phyloP scores from a whole-genome alignment of 2,888 invertebrate genomes.

The Azorinus chamasolen region DNA sequence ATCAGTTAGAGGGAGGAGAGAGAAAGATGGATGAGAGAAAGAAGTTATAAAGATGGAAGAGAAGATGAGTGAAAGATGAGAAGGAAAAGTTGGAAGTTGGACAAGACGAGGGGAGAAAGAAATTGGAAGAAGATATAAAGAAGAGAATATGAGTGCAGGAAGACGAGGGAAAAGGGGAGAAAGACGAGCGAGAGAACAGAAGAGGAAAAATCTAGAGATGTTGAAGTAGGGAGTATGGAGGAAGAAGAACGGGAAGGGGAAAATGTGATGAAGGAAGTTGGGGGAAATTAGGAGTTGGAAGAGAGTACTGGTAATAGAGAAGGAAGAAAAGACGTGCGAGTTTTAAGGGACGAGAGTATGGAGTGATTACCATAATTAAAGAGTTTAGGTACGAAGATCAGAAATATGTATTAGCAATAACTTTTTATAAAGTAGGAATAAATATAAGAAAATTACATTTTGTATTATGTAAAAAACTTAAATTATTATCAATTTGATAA shows the following conservation, averaged over 20 bases:
- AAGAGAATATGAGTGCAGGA: not conserved
- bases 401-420: no score
- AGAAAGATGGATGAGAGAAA: slow-evolving; percentile 8
- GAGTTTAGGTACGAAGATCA: no score
- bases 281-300: not conserved
- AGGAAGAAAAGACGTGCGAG: not conserved
- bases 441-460: no score
- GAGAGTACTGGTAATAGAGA: not conserved
- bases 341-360: no score
- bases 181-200: not conserved
- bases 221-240: not conserved
- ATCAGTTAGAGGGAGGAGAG: not conserved
- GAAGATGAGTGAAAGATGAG: not conserved
- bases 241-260: not conserved
- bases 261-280: not conserved
- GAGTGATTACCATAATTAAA: no score
- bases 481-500: no score
- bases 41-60: not conserved
- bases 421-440: no score
- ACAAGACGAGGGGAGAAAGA: not conserved
- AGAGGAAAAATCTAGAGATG: not conserved
- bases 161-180: not conserved
- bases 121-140: not conserved
- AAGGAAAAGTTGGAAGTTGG: not conserved
- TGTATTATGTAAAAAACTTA: no score